phyloP scores from a whole-genome alignment of 1,140 invertebrate species.

The Habropoda laboriosa region DNA sequence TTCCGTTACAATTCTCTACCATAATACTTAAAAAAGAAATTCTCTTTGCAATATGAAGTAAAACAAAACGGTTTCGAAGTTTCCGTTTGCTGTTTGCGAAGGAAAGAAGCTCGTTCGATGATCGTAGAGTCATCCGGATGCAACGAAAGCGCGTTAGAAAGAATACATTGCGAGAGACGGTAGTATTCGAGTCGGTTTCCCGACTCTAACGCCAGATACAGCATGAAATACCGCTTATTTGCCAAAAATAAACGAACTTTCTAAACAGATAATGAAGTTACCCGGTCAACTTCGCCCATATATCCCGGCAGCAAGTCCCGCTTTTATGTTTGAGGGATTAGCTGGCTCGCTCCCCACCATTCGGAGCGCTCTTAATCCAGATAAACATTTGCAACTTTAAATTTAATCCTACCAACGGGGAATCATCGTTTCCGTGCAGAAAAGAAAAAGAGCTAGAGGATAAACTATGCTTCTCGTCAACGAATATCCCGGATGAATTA shows the following conservation, averaged over 20 bases:
- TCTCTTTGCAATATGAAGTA: too few relatives aligned
- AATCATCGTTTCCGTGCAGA: background rate
- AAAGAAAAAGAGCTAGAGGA: background rate
- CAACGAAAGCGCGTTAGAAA: background rate
- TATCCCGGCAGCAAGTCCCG: background rate
- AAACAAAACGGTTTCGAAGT: too few relatives aligned
- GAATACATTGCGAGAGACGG: slow-evolving; percentile 15
- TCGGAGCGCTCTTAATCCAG: background rate
- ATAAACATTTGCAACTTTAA: slow-evolving; percentile 41
- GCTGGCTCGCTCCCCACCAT: background rate
- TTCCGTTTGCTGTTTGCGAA: too few relatives aligned
- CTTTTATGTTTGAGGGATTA: slow-evolving; percentile 27
- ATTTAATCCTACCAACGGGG: slow-evolving; percentile 10
- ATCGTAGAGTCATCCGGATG: background rate
- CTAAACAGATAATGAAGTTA: slow-evolving; percentile 39
- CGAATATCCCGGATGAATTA: background rate
- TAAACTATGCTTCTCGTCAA: background rate
- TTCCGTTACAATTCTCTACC: too few relatives aligned
- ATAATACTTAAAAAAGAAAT: too few relatives aligned
- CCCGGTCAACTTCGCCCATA: background rate
- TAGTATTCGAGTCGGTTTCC: background rate
- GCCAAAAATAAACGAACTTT: slow-evolving; percentile 30
- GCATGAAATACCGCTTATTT: slow-evolving; percentile 21
- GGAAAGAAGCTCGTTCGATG: background rate
- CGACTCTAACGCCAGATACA: slow-evolving; percentile 2